phyloP scores from a whole-genome alignment of 53 echinoderm and acorn worm species.

The Paracentrotus lividus region DNA sequence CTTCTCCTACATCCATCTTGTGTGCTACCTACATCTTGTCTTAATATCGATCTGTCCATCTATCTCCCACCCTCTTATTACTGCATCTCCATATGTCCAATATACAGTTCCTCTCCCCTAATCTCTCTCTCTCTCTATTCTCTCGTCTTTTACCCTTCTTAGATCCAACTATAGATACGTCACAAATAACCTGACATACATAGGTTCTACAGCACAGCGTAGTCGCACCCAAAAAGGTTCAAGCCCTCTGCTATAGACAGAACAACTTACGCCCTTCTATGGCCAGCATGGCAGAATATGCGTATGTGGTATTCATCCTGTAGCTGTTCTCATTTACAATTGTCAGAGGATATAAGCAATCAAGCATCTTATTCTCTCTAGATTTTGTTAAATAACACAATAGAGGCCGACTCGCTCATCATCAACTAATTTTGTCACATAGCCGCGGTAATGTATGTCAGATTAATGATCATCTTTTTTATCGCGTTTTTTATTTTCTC shows the following conservation, averaged over 20 bases:
- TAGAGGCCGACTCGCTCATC: too few species aligned
- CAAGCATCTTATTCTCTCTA: too few species aligned
- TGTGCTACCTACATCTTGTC: not conserved
- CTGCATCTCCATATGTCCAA: not conserved
- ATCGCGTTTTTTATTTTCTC: too few species aligned
- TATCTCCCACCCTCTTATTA: not conserved
- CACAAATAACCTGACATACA: conserved; percentile 58
- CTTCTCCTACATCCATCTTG: not conserved
- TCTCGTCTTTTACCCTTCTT: not conserved
- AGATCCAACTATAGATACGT: not conserved
- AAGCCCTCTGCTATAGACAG: conserved; percentile 60
- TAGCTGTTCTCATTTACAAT: too few species aligned
- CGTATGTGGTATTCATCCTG: too few species aligned
- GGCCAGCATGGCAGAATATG: too few species aligned
- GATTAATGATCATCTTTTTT: too few species aligned
- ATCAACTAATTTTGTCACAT: too few species aligned
- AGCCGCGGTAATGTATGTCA: too few species aligned
- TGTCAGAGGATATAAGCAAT: too few species aligned
- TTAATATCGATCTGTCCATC: too few species aligned
- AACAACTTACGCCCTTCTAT: conserved; percentile 54
- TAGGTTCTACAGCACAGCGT: conserved; percentile 44
- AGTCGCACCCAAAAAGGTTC: conserved; percentile 56
- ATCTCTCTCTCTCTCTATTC: not conserved
- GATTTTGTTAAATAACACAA: too few species aligned
- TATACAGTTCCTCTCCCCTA: not conserved